Base-by-base conservation (phyloP, 2,888 invertebrate species). In the Hirtodrosophila histrioides region DNA sequence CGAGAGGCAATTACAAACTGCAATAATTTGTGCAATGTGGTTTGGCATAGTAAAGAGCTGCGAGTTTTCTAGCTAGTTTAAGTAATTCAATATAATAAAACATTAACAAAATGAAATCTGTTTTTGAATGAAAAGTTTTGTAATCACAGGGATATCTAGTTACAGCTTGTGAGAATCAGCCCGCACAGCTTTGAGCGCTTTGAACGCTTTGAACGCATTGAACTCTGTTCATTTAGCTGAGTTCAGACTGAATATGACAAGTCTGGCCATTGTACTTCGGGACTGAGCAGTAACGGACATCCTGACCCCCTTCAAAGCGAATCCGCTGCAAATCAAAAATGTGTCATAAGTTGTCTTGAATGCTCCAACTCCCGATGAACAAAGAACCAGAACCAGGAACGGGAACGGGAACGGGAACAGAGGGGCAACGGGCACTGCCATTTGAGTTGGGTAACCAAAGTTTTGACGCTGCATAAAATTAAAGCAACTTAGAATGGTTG, bases 391-490 rank as follows among this genome's bases (percentile, higher is more conserved):
- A 27, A 8, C 2, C 23, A 9, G 10, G n/a, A n/a, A n/a, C n/a
- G 36, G 27, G 37, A 31, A 7, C 7, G 17, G 2, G 12, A 12
- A n/a, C 8, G 9, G n/a, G 11, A 4, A 8, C 8, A 11, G 17
- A 3, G 31, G n/a, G 36, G 50, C 12, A 1, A 7, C 36, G 29
- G 46, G 46, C 23, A 17, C 39, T 31, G 39, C 51, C 33, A 40
- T 58, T 72, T 73, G 73, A 73, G 69, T 73, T 65, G 69, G 73
- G 73, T 73, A 57, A 35, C 43, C 31, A 40, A 31, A 35, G 37
- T 50, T 61, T 75, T 75, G 75, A 72, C 83, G 61, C 80, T 80
- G 72, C 72, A 72, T 67, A 75, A 77, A 80, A 72, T 77, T 55
- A 70, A 69, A 44, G 53, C 50, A 46, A 43, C 37, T 36, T 12